Conservation (phyloP, 2,797 vertebrate species). For the Eidolon dupreanum region DNA sequence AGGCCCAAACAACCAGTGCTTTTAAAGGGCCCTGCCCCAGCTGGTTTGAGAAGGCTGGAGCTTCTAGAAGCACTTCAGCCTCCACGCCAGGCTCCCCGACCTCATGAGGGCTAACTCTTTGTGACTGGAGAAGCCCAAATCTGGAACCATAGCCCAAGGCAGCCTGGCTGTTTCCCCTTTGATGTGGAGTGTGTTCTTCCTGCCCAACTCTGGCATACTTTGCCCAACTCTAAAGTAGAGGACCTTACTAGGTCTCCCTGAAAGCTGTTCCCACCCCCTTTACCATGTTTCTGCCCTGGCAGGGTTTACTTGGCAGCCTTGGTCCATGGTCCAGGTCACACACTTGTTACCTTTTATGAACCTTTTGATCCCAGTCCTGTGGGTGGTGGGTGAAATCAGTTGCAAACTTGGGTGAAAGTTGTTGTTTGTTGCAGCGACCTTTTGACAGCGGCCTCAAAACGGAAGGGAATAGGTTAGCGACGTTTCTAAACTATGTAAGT, state of each 20-base stretch:
- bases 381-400: slow-evolving; percentile 53
- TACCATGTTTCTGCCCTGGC: background rate
- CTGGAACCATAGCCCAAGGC: background rate
- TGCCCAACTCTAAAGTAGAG: background rate
- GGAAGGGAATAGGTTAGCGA: slow-evolving; percentile 99
- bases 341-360: rapidly evolving
- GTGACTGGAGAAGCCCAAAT: background rate
- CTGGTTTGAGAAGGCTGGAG: background rate
- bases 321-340: background rate
- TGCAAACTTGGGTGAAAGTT: slow-evolving; percentile 89
- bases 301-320: background rate
- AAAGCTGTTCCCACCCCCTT: background rate
- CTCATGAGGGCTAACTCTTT: background rate
- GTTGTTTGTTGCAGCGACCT: slow-evolving; percentile 99
- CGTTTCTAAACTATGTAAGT: slow-evolving; percentile 99
- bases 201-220: background rate
- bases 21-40: background rate
- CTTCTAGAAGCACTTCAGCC: background rate
- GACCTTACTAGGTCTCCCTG: background rate
- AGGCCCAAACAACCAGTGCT: slow-evolving; percentile 74
- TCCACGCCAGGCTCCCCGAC: rapidly evolving
- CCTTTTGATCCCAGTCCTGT: background rate
- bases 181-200: background rate
- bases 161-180: background rate
- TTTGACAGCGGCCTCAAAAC: slow-evolving; percentile 96